phyloP scores from a whole-genome alignment of 2,888 invertebrate species.

The Frankliniella fusca region DNA sequence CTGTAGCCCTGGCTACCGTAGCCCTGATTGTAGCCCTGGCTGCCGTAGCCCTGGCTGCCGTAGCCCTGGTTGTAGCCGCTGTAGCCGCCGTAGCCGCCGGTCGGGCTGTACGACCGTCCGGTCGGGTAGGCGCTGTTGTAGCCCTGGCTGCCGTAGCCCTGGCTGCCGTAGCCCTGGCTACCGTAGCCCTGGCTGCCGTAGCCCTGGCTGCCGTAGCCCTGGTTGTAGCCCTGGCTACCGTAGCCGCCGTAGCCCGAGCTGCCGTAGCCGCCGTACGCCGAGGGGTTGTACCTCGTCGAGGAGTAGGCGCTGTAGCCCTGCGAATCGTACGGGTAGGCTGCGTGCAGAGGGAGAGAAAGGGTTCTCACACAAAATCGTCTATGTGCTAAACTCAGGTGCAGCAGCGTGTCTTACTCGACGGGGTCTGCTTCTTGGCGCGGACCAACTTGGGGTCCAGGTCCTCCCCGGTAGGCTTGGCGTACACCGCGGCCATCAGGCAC shows the following conservation, averaged over 20 bases:
- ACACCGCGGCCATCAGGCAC: not conserved
- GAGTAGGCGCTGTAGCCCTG: slow-evolving; percentile 10
- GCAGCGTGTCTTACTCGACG: not conserved
- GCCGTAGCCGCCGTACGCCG: not conserved
- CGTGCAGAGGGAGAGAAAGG: not conserved
- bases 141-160: not conserved
- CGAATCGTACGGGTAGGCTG: not conserved
- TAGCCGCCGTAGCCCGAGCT: not conserved
- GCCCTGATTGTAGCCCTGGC: not conserved
- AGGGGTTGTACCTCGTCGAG: not conserved
- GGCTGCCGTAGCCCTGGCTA: not conserved
- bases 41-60: not conserved
- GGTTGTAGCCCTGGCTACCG: not conserved
- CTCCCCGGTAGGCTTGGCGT: not conserved
- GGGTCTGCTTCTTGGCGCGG: slow-evolving; percentile 3
- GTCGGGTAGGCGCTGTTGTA: not conserved
- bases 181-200: not conserved
- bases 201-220: not conserved
- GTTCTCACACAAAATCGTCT: not conserved
- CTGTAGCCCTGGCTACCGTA: not conserved
- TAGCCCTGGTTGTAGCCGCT: not conserved
- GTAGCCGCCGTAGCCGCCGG: not conserved
- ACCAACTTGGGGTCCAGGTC: not conserved
- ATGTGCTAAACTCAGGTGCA: not conserved
- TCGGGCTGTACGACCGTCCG: not conserved